Evolutionary conservation across 2,113 vertebrate genomes (phyloP).

Genomic region (Mugil cephalus): DNA sequence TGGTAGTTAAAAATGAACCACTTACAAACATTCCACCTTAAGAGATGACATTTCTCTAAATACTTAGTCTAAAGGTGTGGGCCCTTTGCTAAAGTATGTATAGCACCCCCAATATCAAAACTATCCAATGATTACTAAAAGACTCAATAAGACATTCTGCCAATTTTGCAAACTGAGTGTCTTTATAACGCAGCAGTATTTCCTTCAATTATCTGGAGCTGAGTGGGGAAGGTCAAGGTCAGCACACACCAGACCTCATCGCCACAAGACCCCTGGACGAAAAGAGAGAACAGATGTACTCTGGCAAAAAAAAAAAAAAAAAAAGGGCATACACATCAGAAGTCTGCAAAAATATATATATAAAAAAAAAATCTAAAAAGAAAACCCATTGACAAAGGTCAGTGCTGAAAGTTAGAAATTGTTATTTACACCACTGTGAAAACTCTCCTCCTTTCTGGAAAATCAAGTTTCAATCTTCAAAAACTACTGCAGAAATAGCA

Average conservation of each 20-base stretch:
- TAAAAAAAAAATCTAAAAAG: not conserved
- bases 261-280: slow-evolving; percentile 12
- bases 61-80: slow-evolving; percentile 28
- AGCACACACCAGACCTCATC: slow-evolving; percentile 32
- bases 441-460: not conserved
- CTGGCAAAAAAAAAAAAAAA: slow-evolving; percentile 7
- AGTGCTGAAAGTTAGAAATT: not conserved
- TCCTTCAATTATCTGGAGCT: slow-evolving; percentile 30
- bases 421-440: slow-evolving; percentile 39
- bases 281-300: slow-evolving; percentile 25
- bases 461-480: not conserved
- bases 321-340: not conserved
- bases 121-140: not conserved
- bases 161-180: not conserved
- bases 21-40: slow-evolving; percentile 41
- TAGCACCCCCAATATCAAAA: not conserved
- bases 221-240: slow-evolving; percentile 41
- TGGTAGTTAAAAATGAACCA: not conserved
- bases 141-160: not conserved
- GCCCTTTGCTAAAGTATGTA: not conserved
- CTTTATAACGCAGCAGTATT: not conserved
- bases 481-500: not conserved
- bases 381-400: not conserved
- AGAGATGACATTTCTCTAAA: slow-evolving; percentile 27
- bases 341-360: not conserved